phyloP scores from a whole-genome alignment of 2,113 vertebrate species.

The Saccopteryx leptura region DNA sequence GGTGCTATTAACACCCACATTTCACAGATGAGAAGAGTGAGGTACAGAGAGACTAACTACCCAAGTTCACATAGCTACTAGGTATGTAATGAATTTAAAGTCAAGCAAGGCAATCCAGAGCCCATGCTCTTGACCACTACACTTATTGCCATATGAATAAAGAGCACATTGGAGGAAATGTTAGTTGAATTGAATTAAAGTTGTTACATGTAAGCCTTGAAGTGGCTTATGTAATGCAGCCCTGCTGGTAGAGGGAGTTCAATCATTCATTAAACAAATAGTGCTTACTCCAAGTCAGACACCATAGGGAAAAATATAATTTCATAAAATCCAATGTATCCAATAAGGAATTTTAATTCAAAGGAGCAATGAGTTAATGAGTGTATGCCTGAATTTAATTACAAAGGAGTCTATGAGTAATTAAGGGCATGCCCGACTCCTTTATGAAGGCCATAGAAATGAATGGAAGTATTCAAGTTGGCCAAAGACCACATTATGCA shows the following conservation, averaged over 20 bases:
- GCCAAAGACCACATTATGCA: not conserved
- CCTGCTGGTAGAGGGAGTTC: not conserved
- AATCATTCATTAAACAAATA: not conserved
- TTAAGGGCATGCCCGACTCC: not conserved
- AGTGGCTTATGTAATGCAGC: not conserved
- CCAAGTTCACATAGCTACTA: not conserved
- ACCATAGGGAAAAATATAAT: not conserved
- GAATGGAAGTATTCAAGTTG: not conserved
- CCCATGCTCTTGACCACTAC: not conserved
- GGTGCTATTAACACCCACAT: not conserved
- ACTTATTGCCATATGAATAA: not conserved
- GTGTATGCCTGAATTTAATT: constrained; percentile 7
- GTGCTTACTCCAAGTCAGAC: not conserved
- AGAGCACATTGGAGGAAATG: not conserved
- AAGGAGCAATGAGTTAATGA: constrained; percentile 54
- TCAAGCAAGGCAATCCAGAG: not conserved
- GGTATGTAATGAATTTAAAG: not conserved
- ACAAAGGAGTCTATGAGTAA: not conserved
- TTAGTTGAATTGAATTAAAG: not conserved
- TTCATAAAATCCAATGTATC: not conserved
- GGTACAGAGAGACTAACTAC: not conserved
- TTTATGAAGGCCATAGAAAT: not conserved
- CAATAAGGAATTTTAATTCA: constrained; percentile 48
- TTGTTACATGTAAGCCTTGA: not conserved
- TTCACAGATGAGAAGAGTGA: constrained; percentile 31